phyloP scores from a whole-genome alignment of 2,888 invertebrate species.

The Andrena camellia region DNA sequence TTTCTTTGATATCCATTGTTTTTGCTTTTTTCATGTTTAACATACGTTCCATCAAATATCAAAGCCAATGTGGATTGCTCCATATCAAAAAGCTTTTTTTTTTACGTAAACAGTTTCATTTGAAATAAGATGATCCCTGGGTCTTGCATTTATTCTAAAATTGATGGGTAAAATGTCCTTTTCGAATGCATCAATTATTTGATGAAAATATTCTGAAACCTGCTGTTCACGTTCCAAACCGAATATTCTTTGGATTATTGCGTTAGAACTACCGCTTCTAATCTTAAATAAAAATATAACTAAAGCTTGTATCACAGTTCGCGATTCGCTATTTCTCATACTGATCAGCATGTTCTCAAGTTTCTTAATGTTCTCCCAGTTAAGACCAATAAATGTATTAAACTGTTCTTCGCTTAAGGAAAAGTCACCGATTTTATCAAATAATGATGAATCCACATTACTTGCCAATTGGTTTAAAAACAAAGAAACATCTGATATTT shows the following conservation, averaged over 20 bases:
- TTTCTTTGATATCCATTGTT: slow-evolving; percentile 60
- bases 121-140: neutral
- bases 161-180: neutral
- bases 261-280: slow-evolving; percentile 37
- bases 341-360: neutral
- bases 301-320: slow-evolving; percentile 44
- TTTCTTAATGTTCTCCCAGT: slow-evolving; percentile 30
- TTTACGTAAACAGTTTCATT: slow-evolving; percentile 3
- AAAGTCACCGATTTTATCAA: slow-evolving; percentile 43
- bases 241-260: slow-evolving; percentile 6
- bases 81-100: slow-evolving; percentile 1
- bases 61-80: slow-evolving; percentile 15
- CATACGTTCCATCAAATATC: slow-evolving; percentile 53
- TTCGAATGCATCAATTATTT: slow-evolving; percentile 6
- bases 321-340: slow-evolving; percentile 5
- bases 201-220: neutral
- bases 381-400: slow-evolving; percentile 46
- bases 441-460: slow-evolving; percentile 16
- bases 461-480: neutral
- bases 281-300: slow-evolving; percentile 56
- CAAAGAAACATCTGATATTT: neutral
- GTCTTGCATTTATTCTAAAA: neutral
- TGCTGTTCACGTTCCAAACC: slow-evolving; percentile 5
- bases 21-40: slow-evolving; percentile 56
- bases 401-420: slow-evolving; percentile 5